Base-by-base conservation (phyloP, 2,797 vertebrate species). In the Sphenopsis melanotis region DNA sequence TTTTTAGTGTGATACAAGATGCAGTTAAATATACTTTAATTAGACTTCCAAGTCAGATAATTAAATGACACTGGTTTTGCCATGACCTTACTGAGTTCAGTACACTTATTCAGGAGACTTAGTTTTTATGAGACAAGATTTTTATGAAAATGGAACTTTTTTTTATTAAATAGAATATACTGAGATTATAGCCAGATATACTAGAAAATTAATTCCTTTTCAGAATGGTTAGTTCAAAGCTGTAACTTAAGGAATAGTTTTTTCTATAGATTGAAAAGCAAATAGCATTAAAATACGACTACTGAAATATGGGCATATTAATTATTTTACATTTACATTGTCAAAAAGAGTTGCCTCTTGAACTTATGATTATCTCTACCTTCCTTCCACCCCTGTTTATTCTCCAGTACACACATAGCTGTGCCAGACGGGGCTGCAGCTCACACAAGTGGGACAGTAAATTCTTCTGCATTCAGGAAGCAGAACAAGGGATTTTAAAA, bases 191-290 rank as follows among this genome's bases (percentile, higher is more conserved):
- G 39, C 59, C 37, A 65, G 34, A 57, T 79, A 63, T 30, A 80
- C 52, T 65, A 77, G 44, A 72, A 61, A 85, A n/a, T 89, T 32
- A 74, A 24, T 89, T 87, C 89, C 50, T 80, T 93, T 95, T 96
- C 83, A 87, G 86, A 76, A 65, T 42, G 26, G 41, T 47, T 89
- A 80, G 39, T 86, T 89, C 50, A 91, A 86, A 95, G 87, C 30
- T 56, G n/a, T 65, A 94, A 81, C 46, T 61, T 50, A 63, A 70
- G 34, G 21, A 85, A 77, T 15, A 14, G 69, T 65, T 23, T 22
- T 41, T 95, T 89, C 84, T 89, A 78, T 63, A 95, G 52, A 57
- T 60, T 50, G 72, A 95, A 79, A 39, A 87, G 65, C 78, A 15
- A 57, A 66, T 37, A 76, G 18, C 55, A 68, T 95, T 88, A 69